phyloP scores from a whole-genome alignment of 2,797 vertebrate species.

The Sarcophilus harrisii region DNA sequence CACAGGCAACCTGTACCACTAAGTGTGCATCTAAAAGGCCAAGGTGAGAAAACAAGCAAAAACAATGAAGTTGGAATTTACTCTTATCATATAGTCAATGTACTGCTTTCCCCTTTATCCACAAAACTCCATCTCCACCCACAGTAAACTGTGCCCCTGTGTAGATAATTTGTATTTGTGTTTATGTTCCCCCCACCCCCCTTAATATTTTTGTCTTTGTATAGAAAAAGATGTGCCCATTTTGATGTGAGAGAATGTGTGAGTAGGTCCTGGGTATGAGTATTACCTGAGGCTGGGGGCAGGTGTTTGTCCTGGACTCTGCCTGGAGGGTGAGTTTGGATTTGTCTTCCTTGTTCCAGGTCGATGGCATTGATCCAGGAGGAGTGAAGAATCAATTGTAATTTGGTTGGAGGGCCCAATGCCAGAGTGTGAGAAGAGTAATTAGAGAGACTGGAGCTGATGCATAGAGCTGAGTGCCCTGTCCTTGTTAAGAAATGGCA shows the following conservation, averaged over 20 bases:
- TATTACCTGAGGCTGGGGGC: not conserved
- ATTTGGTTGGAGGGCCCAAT: slow-evolving; percentile 80
- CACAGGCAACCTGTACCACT: not conserved
- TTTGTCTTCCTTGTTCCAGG: slow-evolving; percentile 79
- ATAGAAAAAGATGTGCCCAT: not conserved
- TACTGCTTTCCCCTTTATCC: not conserved
- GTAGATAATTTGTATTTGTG: not conserved
- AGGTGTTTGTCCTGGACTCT: slow-evolving; percentile 17
- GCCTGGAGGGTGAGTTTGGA: slow-evolving; percentile 49
- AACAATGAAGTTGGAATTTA: not conserved
- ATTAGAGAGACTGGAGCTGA: slow-evolving; percentile 79
- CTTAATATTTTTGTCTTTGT: not conserved
- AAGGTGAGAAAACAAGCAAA: not conserved
- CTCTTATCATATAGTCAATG: not conserved
- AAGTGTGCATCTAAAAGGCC: not conserved
- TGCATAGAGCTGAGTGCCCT: not conserved
- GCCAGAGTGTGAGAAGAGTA: slow-evolving; percentile 77
- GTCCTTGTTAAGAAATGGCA: not conserved
- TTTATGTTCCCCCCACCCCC: not conserved
- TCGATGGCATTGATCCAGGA: slow-evolving; percentile 82
- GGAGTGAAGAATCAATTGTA: slow-evolving; percentile 81
- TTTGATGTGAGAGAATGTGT: not conserved
- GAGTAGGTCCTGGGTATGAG: not conserved
- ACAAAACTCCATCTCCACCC: not conserved
- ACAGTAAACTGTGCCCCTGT: not conserved